These are phyloP conservation scores for Leptinotarsa texana DNA, from an alignment of 1,140 invertebrate species.

Conservation along the genomic window DNA sequence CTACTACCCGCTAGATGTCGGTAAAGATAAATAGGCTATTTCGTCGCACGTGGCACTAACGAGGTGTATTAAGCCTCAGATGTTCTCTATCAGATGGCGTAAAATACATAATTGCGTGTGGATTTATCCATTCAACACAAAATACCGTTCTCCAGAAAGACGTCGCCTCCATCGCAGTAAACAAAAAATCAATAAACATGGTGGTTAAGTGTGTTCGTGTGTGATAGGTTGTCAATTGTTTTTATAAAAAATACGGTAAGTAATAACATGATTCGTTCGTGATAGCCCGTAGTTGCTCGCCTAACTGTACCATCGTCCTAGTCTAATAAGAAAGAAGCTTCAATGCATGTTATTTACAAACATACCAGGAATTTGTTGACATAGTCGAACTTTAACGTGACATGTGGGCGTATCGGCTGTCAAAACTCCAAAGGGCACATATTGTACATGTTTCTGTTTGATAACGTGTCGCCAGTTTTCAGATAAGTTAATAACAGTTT, in stretches of 20 bases:
- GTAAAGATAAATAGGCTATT: too few relatives aligned
- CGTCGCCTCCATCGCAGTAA: slow-evolving; percentile 22
- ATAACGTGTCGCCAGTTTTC: too few relatives aligned
- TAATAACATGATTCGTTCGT: slow-evolving; percentile 15
- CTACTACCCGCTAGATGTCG: too few relatives aligned
- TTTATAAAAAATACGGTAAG: slow-evolving; percentile 40
- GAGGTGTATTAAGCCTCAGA: too few relatives aligned
- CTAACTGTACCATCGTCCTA: neutral
- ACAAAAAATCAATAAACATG: slow-evolving; percentile 48
- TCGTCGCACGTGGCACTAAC: too few relatives aligned
- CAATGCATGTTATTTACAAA: slow-evolving; percentile 36
- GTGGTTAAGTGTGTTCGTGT: slow-evolving; percentile 41
- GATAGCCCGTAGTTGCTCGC: slow-evolving; percentile 10
- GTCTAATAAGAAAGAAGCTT: neutral
- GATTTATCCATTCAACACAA: neutral
- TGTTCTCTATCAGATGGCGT: too few relatives aligned
- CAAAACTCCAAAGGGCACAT: slow-evolving; percentile 17
- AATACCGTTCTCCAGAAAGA: neutral
- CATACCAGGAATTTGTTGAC: slow-evolving; percentile 36
- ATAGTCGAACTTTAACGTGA: slow-evolving; percentile 39
- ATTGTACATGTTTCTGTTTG: neutral
- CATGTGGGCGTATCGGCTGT: slow-evolving; percentile 43
- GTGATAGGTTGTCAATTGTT: slow-evolving; percentile 32
- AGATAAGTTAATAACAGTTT: too few relatives aligned
- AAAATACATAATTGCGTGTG: too few relatives aligned